phyloP scores from a whole-genome alignment of 1,140 invertebrate genomes.

The Homalodisca vitripennis region DNA sequence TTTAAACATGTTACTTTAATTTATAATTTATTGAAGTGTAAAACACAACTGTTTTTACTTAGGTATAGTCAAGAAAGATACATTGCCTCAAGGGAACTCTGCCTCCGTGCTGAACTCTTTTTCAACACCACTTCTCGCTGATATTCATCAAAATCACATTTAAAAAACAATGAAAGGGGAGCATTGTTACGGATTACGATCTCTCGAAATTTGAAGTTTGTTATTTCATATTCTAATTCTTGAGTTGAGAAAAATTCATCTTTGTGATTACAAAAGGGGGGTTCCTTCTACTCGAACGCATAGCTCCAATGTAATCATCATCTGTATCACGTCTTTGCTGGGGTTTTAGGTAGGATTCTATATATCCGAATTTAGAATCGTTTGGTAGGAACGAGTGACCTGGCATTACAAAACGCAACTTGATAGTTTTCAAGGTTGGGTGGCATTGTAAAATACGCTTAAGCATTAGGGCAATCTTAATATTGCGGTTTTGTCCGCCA shows the following conservation, averaged over 20 bases:
- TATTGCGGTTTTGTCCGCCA: slow-evolving; percentile 45
- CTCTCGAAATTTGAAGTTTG: slow-evolving; percentile 21
- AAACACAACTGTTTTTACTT: too few species aligned
- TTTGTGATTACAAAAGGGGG: slow-evolving; percentile 36
- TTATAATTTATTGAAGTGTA: too few species aligned
- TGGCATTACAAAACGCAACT: slow-evolving; percentile 43
- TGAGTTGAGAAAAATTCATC: slow-evolving; percentile 22
- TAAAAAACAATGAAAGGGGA: slow-evolving; percentile 24
- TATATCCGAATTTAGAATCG: slow-evolving; percentile 45
- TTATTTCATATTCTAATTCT: slow-evolving; percentile 25
- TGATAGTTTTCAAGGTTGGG: slow-evolving; percentile 41
- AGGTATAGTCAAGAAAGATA: too few species aligned
- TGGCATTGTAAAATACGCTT: slow-evolving; percentile 41
- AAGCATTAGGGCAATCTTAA: slow-evolving; percentile 39
- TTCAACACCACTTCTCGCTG: slow-evolving; percentile 27
- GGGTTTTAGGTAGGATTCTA: slow-evolving; percentile 44
- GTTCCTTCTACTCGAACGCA: slow-evolving; percentile 41
- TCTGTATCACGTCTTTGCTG: slow-evolving; percentile 43
- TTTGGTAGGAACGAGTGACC: slow-evolving; percentile 47
- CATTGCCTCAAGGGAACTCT: too few species aligned
- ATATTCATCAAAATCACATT: slow-evolving; percentile 2
- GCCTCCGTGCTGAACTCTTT: too few species aligned
- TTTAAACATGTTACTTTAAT: too few species aligned
- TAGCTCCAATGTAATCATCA: slow-evolving; percentile 43
- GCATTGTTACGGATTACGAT: slow-evolving; percentile 24